Base-by-base conservation (phyloP, 2,797 vertebrate species). In the Thalassophryne amazonica region DNA sequence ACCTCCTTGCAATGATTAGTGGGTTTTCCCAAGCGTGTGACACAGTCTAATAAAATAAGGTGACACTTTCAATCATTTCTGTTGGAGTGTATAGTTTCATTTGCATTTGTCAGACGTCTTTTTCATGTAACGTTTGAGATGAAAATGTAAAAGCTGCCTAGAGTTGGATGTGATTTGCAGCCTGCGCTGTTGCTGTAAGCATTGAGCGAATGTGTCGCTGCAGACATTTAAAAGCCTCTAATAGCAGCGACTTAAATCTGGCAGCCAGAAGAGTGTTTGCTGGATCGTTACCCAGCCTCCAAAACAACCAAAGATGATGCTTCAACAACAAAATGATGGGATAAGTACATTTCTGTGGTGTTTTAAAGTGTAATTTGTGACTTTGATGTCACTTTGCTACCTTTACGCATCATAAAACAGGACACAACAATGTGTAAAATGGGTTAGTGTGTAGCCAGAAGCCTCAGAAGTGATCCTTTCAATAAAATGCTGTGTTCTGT, bases 121-220 rank as follows among this genome's bases (percentile, higher is more conserved):
- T 65, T 14, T 12, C 14, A 4, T 64, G 60, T 50, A 64, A 78
- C 76, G 63, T 74, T 79, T 78, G 68, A 63, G 60, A 59, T 68
- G 53, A 47, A 80, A 68, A 66, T 59, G 67, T 19, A 38, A 61
- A 76, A 55, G 51, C 73, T 61, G 72, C 71, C 67, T 17, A 2
- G 38, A 58, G 40, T 62, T 19, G 29, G 38, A 43, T 60, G 29
- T 80, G 77, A 84, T 79, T 82, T 84, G 77, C 59, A 53, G 72
- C 55, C 63, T 14, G 43, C 69, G 63, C 69, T 73, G 68, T 74
- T 39, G 69, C 70, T 80, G 64, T 61, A 48, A 77, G 61, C 46
- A 7, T 12, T 64, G 60, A 73, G 60, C 25, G 66, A 81, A 66
- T 57, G 53, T 12, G 24, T 49, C 8, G 32, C 48, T 29, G 20